A percentile compares a stretch with the other conserved stretches of the same genome.
phyloP scores from a whole-genome alignment of 2,888 invertebrate species.

The Harpalus rufipes region DNA sequence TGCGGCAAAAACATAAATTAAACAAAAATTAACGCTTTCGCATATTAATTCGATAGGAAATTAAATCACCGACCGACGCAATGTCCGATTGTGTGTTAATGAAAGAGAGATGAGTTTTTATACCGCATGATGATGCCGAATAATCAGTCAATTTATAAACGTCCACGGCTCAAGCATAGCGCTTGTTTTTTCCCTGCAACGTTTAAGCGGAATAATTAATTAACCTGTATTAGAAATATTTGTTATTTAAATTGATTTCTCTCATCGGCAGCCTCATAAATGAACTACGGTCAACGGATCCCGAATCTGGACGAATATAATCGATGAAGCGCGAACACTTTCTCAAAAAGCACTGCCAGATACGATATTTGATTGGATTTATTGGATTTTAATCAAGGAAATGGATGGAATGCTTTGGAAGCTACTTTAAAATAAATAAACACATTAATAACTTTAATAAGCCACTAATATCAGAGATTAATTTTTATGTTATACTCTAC shows the following conservation, averaged over 20 bases:
- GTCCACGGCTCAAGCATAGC: slow-evolving; percentile 51
- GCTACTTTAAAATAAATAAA: slow-evolving; percentile 30
- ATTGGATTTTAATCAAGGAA: slow-evolving; percentile 25
- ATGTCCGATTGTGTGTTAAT: slow-evolving; percentile 67
- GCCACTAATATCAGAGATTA: slow-evolving; percentile 15
- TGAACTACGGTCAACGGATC: slow-evolving; percentile 46
- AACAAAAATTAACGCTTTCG: slow-evolving; percentile 66
- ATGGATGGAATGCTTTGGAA: neutral
- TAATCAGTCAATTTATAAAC: slow-evolving; percentile 67
- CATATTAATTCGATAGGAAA: slow-evolving; percentile 67
- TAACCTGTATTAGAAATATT: slow-evolving; percentile 64
- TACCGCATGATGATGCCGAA: slow-evolving; percentile 54
- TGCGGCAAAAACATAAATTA: slow-evolving; percentile 65
- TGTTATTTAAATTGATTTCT: slow-evolving; percentile 65
- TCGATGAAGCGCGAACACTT: slow-evolving; percentile 10
- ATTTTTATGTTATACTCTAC: slow-evolving; percentile 3
- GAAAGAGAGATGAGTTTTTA: slow-evolving; percentile 62
- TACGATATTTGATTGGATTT: slow-evolving; percentile 8
- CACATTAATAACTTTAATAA: slow-evolving; percentile 44
- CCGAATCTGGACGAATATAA: neutral
- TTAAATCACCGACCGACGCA: slow-evolving; percentile 63
- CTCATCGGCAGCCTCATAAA: slow-evolving; percentile 53
- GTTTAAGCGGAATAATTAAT: slow-evolving; percentile 64
- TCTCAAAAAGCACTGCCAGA: slow-evolving; percentile 8
- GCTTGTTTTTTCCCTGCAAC: slow-evolving; percentile 61